phyloP scores from a whole-genome alignment of 2,888 invertebrate genomes.

The Hemicrepidius hirtus region DNA sequence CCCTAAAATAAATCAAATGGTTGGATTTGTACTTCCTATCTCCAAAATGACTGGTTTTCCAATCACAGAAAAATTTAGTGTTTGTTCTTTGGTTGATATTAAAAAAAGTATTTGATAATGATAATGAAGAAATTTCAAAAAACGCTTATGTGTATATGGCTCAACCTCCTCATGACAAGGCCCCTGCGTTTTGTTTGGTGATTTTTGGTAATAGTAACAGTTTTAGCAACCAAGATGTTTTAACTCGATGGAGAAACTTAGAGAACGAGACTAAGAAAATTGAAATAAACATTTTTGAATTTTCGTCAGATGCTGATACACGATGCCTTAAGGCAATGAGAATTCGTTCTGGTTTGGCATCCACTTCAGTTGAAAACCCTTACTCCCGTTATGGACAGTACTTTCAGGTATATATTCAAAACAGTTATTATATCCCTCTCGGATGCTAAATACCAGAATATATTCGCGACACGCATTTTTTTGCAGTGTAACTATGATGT shows the following conservation, averaged over 20 bases:
- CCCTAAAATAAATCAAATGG: conserved; percentile 54
- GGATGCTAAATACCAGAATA: neutral
- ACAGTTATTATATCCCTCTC: neutral
- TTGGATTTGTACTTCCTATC: conserved; percentile 57
- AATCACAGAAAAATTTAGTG: conserved; percentile 45
- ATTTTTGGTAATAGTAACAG: conserved; percentile 17
- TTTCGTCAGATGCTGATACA: conserved; percentile 27
- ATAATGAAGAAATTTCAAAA: conserved; percentile 42
- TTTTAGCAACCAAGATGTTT: conserved; percentile 14
- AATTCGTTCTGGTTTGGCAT: neutral
- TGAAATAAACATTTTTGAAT: conserved; percentile 2
- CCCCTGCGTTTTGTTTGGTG: conserved; percentile 12
- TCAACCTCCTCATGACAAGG: conserved; percentile 42
- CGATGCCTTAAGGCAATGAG: conserved; percentile 16
- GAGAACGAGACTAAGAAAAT: neutral
- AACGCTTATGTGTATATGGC: conserved; percentile 56
- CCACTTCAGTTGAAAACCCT: neutral
- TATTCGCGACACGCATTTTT: too few species aligned
- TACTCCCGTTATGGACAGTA: neutral
- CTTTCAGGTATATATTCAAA: neutral
- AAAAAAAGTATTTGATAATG: conserved; percentile 49
- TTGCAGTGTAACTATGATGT: neutral
- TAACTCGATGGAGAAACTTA: neutral
- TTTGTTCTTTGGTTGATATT: conserved; percentile 54
- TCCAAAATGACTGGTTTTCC: conserved; percentile 51